phyloP scores from a whole-genome alignment of 2,113 vertebrate genomes.

The Chionodraco myersi region DNA sequence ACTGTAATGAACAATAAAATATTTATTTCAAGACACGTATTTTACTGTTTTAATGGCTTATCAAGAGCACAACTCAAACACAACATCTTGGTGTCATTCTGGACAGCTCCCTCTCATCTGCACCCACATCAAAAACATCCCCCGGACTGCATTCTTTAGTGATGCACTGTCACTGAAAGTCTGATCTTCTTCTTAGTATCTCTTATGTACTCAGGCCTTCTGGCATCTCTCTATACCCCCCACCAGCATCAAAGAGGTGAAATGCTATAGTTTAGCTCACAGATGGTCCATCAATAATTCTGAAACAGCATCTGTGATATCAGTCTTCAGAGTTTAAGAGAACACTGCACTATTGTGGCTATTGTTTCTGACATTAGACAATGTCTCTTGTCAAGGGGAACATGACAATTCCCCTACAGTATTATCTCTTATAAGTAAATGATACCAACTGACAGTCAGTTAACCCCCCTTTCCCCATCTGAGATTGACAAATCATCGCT shows the following conservation, averaged over 20 bases:
- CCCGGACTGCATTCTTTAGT: not conserved
- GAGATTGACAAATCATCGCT: not conserved
- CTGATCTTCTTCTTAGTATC: constrained; percentile 25
- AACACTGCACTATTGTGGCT: not conserved
- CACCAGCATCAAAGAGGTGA: constrained; percentile 54
- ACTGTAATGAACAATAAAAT: too few relatives aligned
- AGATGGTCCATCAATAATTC: constrained; percentile 52
- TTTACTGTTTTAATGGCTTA: too few relatives aligned
- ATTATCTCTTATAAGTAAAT: not conserved
- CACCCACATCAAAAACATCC: too few relatives aligned
- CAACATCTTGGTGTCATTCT: too few relatives aligned
- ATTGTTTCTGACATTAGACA: constrained; percentile 16
- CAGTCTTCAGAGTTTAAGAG: constrained; percentile 34
- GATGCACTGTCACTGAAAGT: constrained; percentile 31
- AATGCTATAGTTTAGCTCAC: constrained; percentile 54
- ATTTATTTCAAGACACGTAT: too few relatives aligned
- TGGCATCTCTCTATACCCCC: constrained; percentile 40
- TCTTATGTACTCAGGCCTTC: constrained; percentile 42
- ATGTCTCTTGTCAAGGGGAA: not conserved
- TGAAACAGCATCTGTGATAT: constrained; percentile 58
- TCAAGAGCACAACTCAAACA: too few relatives aligned
- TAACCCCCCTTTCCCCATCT: not conserved
- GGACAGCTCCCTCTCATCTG: too few relatives aligned
- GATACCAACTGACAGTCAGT: not conserved
- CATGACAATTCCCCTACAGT: not conserved